Base-by-base conservation (phyloP, 1,140 invertebrate genomes). In the Dendroctonus valens region DNA sequence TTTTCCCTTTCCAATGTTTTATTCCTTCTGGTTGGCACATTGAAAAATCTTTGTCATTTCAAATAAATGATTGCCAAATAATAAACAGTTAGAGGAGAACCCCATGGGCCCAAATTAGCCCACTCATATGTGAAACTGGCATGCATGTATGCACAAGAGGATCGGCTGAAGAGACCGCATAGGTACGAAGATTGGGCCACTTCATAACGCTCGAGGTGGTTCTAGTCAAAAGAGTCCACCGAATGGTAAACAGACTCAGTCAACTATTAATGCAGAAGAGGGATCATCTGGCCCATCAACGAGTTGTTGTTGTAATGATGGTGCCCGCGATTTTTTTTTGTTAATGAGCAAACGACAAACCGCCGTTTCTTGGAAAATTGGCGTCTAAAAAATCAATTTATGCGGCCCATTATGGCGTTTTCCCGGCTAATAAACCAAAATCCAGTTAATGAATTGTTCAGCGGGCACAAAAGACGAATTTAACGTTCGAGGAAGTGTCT, bases 401-500 rank as follows among this genome's bases (percentile, higher is more conserved):
- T 26, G 26, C 26, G n/a, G n/a, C n/a, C n/a, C n/a, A n/a, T n/a
- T n/a, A n/a, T 26, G 26, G 26, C 26, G 3, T 26, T 26, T 26
- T 26, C 26, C 26, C 26, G 26, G 26, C 26, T 26, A 26, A 26
- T 26, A 26, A 26, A 26, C 26, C 26, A 26, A 3, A 26, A 26
- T 26, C 26, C 26, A 26, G 26, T 26, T 26, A 26, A 26, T 26
- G 26, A 26, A 26, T 26, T 26, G 26, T 26, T 26, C 26, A 26
- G 26, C 11, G 50, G n/a, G 50, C 5, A 52, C 50, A 52, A 52
- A 52, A 52, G 50, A 52, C 50, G 50, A 52, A 52, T 52, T 52
- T 44, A 51, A 41, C 65, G 67, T 64, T 68, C 54, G 60, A 71
- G 70, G 67, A 69, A 69, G 70, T 65, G 59, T 52, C 70, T 69